Evolutionary conservation across 1,140 invertebrate genomes (phyloP), one percentile per base, ranked within the genome.

Genomic region (Pteromalus puparum): DNA sequence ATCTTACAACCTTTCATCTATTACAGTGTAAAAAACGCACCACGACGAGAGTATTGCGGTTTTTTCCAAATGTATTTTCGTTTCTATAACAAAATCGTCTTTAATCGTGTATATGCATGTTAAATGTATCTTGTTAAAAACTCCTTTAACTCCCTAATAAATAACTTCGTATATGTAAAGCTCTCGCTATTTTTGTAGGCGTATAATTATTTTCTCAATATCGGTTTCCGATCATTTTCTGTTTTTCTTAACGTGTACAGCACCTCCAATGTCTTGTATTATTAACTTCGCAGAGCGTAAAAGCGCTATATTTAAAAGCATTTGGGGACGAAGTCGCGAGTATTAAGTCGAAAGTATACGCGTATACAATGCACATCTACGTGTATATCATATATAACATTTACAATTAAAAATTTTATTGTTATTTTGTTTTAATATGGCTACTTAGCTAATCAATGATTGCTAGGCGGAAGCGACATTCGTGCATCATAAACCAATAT

Each of bases 41-140:
- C n/a, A 42, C n/a, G 28, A n/a, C 13, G 38, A 26, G 26, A 75
- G 48, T 82, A 82, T 1, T 75, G 70, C 15, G 12, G 75, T 82
- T 82, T 72, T n/a, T 77, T 81, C 78, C 81, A 79, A 82, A 82
- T 74, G 6, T 73, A 48, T 76, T 53, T 80, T 82, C 18, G 67
- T 34, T 30, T 78, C 53, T 42, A 85, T 77, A 74, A 85, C 77
- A 84, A 83, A 84, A 84, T 84, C 74, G 81, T 73, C 46, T 81
- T 83, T 87, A 42, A 65, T 67, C 74, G 67, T 80, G 18, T 81
- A n/a, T 61, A 61, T n/a, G n/a, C 18, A 61, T 18, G 5, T 34
- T 34, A 61, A 61, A n/a, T 61, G n/a, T 61, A 15, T 61, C 18
- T 61, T 61, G 53, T 61, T 61, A 61, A 61, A 61, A 61, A 61